A percentile compares a stretch with the other conserved stretches of the same genome.
These are phyloP conservation scores for Antheraea mylitta DNA, from an alignment of 1,140 invertebrate genomes.

Conservation along the genomic window DNA sequence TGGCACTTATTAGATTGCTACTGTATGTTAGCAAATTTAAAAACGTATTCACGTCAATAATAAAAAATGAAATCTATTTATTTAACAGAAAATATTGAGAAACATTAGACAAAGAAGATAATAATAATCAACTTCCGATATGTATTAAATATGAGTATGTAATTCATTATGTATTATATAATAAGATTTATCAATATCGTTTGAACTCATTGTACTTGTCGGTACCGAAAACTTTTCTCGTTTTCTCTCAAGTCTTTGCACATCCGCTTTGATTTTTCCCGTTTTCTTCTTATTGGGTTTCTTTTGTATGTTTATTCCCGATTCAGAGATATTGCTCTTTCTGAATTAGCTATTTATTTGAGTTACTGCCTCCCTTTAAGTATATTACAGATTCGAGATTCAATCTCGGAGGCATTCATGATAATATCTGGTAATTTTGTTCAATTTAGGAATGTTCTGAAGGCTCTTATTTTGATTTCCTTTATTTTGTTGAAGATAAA, in stretches of 20 bases:
- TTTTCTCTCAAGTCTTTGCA: background rate
- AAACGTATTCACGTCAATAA: too few species aligned
- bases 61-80: too few species aligned
- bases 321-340: background rate
- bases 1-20: too few species aligned
- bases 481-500: background rate
- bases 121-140: background rate
- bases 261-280: background rate
- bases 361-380: background rate
- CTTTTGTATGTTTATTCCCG: background rate
- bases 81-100: too few species aligned
- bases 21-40: too few species aligned
- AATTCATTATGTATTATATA: background rate
- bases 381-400: background rate
- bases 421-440: background rate
- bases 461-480: background rate
- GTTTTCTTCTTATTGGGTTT: background rate
- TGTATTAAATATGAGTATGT: background rate
- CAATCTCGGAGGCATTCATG: background rate
- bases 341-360: conserved; percentile 3
- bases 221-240: background rate
- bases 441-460: background rate
- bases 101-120: too few species aligned
- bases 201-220: background rate
- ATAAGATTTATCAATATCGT: background rate